phyloP scores from a whole-genome alignment of 1,140 invertebrate species.

The Bathynomus jamesi region DNA sequence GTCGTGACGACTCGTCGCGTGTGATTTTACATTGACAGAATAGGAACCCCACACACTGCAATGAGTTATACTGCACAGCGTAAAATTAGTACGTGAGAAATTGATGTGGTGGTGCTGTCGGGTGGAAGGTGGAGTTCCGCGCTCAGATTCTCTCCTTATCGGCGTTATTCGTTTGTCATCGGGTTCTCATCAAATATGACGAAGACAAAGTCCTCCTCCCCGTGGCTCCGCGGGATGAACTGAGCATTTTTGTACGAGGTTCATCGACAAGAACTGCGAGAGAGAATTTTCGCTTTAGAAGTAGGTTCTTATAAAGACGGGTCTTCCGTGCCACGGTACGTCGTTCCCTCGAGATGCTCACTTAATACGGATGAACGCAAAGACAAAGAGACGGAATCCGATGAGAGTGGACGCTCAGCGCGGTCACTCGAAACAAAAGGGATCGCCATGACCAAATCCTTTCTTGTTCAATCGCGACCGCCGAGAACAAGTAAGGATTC shows the following conservation, averaged over 20 bases:
- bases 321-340: background rate
- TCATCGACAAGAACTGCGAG: background rate
- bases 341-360: constrained; percentile 18
- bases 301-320: background rate
- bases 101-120: too few relatives aligned
- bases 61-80: too few relatives aligned
- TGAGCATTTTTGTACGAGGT: background rate
- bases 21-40: too few relatives aligned
- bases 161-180: too few relatives aligned
- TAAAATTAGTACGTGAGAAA: too few relatives aligned
- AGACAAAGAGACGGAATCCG: constrained; percentile 30
- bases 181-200: background rate
- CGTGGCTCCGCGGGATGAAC: background rate
- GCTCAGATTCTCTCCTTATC: too few relatives aligned
- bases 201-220: background rate
- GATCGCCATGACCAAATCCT: constrained; percentile 29
- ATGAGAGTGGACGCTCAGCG: constrained; percentile 33
- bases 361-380: constrained; percentile 33
- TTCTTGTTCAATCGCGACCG: constrained; percentile 22
- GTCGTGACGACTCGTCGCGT: too few relatives aligned
- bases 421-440: constrained; percentile 36
- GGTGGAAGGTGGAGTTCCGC: too few relatives aligned
- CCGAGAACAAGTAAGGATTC: background rate
- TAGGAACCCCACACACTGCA: too few relatives aligned
- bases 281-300: background rate